phyloP scores from a whole-genome alignment of 2,797 vertebrate genomes.

The Acanthurus leucopareius region DNA sequence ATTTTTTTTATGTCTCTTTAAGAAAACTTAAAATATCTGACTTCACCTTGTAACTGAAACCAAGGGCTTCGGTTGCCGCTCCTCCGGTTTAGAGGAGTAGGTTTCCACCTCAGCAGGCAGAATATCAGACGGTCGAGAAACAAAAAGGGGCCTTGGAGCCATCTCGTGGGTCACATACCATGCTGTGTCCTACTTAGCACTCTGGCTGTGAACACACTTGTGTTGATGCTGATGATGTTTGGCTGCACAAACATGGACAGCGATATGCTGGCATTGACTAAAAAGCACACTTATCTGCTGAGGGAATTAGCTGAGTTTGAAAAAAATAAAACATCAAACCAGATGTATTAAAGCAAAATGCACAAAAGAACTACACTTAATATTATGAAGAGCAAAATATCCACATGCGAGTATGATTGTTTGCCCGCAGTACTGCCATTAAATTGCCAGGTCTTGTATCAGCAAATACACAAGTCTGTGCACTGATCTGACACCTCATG shows the following conservation, averaged over 20 bases:
- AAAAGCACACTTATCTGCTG: neutral
- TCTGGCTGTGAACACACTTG: constrained; percentile 64
- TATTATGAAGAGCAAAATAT: no score
- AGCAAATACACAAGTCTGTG: no score
- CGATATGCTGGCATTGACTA: neutral
- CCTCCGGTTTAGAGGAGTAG: constrained; percentile 56
- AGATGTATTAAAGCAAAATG: no score
- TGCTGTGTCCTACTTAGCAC: constrained; percentile 79
- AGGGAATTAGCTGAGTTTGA: no score
- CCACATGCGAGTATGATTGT: no score
- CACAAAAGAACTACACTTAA: no score
- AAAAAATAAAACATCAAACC: no score
- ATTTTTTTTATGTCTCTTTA: constrained; percentile 38
- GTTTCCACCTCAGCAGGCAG: constrained; percentile 78
- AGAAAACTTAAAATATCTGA: constrained; percentile 47
- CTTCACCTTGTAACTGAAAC: constrained; percentile 65
- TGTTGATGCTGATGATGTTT: constrained; percentile 63
- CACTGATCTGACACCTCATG: no score
- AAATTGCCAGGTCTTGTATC: no score
- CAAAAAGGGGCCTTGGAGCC: constrained; percentile 78
- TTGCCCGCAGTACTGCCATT: no score
- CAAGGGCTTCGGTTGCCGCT: constrained; percentile 57
- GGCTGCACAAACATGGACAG: constrained; percentile 38
- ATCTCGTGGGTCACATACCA: constrained; percentile 78
- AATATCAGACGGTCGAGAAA: constrained; percentile 80